Evolutionary conservation across 2,797 vertebrate species (phyloP).

Genomic region (Myripristis jacobus): DNA sequence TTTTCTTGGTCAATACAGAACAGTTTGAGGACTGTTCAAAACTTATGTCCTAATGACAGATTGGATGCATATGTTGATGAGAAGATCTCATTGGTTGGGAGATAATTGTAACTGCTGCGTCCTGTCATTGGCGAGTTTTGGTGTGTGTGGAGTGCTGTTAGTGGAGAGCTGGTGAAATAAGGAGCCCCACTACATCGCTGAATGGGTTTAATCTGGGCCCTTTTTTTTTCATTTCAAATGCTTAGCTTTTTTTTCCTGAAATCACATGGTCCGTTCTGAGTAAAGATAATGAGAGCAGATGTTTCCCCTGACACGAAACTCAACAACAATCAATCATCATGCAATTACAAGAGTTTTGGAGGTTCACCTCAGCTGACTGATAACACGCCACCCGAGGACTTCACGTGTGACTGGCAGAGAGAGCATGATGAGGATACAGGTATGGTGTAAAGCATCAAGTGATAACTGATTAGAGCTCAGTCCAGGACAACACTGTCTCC

Average conservation of each 20-base stretch:
- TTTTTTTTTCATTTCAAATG: conserved; percentile 1
- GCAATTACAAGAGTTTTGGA: conserved; percentile 87
- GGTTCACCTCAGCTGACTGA: conserved; percentile 82
- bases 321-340: conserved; percentile 80
- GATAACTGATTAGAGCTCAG: not conserved
- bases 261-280: not conserved
- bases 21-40: conserved; percentile 9
- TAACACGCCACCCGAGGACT: conserved; percentile 75
- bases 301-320: conserved; percentile 80
- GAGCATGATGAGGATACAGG: conserved; percentile 82
- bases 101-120: conserved; percentile 49
- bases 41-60: not conserved
- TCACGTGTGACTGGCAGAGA: conserved; percentile 66
- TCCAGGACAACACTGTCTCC: not conserved
- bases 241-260: not conserved
- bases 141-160: not conserved
- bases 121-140: conserved; percentile 8
- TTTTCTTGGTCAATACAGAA: conserved; percentile 11
- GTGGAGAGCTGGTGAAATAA: not conserved
- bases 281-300: conserved; percentile 45
- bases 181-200: no score
- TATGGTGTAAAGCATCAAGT: conserved; percentile 44
- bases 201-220: not conserved
- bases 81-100: conserved; percentile 54
- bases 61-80: conserved; percentile 3